phyloP scores from a whole-genome alignment of 2,888 invertebrate species.

The Odontomyia ornata region DNA sequence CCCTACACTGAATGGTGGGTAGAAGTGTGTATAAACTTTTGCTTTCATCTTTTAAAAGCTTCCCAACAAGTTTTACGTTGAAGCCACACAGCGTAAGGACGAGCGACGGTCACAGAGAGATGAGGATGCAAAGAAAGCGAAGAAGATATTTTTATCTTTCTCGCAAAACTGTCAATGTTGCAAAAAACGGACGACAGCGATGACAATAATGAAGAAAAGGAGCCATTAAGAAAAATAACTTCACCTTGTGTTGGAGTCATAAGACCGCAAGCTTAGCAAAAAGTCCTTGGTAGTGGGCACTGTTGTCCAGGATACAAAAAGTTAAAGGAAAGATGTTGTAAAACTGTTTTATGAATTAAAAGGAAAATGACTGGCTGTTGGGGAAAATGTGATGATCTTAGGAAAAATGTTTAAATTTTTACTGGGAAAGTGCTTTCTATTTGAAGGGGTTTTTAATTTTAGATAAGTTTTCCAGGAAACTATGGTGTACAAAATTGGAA shows the following conservation, averaged over 20 bases:
- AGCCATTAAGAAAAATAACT: too few species aligned
- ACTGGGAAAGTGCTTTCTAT: too few species aligned
- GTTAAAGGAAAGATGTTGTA: neutral
- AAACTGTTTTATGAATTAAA: neutral
- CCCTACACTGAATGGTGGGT: neutral
- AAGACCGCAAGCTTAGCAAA: too few species aligned
- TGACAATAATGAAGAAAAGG: too few species aligned
- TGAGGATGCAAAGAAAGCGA: neutral
- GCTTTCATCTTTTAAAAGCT: conserved; percentile 40
- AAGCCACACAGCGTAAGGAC: neutral
- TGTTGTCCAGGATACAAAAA: conserved; percentile 10
- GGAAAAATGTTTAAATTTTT: too few species aligned
- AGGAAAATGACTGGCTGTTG: too few species aligned
- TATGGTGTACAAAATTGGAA: too few species aligned
- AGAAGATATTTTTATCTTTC: neutral
- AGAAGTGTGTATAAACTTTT: conserved; percentile 28
- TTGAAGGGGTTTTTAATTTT: too few species aligned
- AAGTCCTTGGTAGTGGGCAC: neutral
- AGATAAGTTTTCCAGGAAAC: too few species aligned
- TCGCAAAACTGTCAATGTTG: neutral
- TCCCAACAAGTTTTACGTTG: conserved; percentile 8
- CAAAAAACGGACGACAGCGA: neutral
- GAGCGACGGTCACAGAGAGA: neutral
- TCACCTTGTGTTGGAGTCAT: too few species aligned
- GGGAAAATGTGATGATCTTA: too few species aligned